Base-by-base conservation (phyloP, 2,797 vertebrate genomes). In the Cryptoblepharus egeriae region DNA sequence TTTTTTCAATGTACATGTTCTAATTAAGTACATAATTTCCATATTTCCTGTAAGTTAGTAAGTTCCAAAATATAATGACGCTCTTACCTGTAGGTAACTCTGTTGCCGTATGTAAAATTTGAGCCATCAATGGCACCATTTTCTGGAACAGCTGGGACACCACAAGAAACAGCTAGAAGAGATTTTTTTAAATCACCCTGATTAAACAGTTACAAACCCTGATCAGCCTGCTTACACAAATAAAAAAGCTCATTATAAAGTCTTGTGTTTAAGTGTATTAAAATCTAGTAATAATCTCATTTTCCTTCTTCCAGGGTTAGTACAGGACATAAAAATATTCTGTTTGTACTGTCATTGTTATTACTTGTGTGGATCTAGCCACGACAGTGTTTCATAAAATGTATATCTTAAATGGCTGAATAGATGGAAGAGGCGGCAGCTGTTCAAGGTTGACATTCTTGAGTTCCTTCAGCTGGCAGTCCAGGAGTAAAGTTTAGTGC, bases 41-140 rank as follows among this genome's bases (percentile, higher is more conserved):
- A 69, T 26, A 79, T 70, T 75, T 80, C 10, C 74, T 78, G 22
- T 13, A 42, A 83, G 58, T 65, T 20, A 60, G 57, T 77, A 61
- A 80, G 1, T 71, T 80, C 87, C 58, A 75, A 75, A 64, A 79
- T 0, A 77, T 1, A 77, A 60, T 86, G 77, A 79, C 88, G 77
- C 79, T 75, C 92, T 72, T 98, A 99, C 99, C 97, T 98, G 96
- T 97, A 99, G 84, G 93, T 96, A 94, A 99, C 97, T 95, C 97
- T 98, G 96, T 92, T 98, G 92, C 94, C 97, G 90, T 97, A 99
- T 71, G 97, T 99, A 95, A 98, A 98, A 92, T 96, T 96, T 89
- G 92, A 96, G 75, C 97, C 98, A 5, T 92, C 95, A 95, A 97
- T 93, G 87, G 92, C 74, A 80, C 97, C 95, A 87, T 99, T 97